Evolutionary conservation across 2,888 invertebrate species (phyloP), one percentile per base, ranked within the genome.

Genomic region (Napeogenes inachia): DNA sequence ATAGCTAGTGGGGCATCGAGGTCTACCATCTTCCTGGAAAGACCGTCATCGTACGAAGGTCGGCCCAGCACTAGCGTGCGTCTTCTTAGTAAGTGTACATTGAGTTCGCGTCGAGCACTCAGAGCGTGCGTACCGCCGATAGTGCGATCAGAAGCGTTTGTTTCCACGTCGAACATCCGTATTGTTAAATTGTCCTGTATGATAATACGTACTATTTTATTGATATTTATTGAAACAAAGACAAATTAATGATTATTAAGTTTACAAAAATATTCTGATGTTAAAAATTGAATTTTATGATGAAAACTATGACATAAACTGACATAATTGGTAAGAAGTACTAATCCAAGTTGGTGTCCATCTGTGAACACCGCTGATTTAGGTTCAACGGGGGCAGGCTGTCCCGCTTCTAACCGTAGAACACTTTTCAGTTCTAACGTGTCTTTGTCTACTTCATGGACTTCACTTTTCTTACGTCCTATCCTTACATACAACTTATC

Each of bases 401-500:
- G 74, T 3, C 85, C 85, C 1, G 82, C 79, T 4, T 90, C 89
- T 62, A 90, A 69, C 62, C 77, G 76, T 53, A 90, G 70, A 60
- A 85, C 70, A 61, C 79, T 79, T 46, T 73, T 80, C 35, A 87
- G 78, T 76, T 87, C 84, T 62, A 90, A 75, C 13, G 83, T 79
- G 8, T 87, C 86, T 71, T 84, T 88, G 71, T 89, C 85, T 63
- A 90, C 75, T 75, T 89, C 89, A 74, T 80, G 87, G 58, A 90
- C 76, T 71, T 89, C 90, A 74, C 85, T 84, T 76, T 88, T 87
- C 73, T 89, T 89, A 64, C 90, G 79, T 57, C 92, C 91, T 67
- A 92, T 89, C 69, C 96, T 94, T 75, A 96, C 95, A 81, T 96
- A 96, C 69, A 98, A 89, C 76, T 95, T 95, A 69, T 94, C 94